Evolutionary conservation across 2,797 vertebrate species (phyloP).

Genomic region (Sardinella longiceps): DNA sequence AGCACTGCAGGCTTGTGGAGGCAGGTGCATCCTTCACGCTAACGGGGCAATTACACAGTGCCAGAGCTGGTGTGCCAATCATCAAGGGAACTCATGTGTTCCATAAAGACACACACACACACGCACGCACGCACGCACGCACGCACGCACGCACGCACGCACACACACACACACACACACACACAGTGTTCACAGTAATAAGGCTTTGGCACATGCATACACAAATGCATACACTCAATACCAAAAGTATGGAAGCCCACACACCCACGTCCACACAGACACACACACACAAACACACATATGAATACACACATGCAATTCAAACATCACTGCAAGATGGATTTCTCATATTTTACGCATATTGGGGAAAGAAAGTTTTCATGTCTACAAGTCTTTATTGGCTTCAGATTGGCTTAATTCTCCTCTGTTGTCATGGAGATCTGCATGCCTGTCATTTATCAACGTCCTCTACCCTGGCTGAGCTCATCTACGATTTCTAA

Average conservation of each 20-base stretch:
- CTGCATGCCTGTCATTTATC: neutral
- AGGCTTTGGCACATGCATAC: neutral
- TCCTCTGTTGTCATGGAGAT: neutral
- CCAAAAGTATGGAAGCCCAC: too few species aligned
- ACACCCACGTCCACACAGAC: neutral
- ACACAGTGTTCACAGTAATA: neutral
- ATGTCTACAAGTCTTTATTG: neutral
- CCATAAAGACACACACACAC: neutral
- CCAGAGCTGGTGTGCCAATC: neutral
- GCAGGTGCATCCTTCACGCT: conserved; percentile 8
- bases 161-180: neutral
- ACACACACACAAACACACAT: neutral
- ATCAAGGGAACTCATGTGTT: neutral
- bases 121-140: too few species aligned
- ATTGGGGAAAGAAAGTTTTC: neutral
- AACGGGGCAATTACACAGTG: neutral
- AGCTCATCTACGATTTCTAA: neutral
- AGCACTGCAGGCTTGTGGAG: neutral
- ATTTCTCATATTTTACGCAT: neutral
- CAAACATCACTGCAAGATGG: neutral
- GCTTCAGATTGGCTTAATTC: neutral
- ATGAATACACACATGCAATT: neutral
- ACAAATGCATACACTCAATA: neutral
- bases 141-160: neutral
- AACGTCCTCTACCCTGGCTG: neutral